Evolutionary conservation across 2,797 vertebrate species (phyloP), one percentile per base, ranked within the genome.

Genomic region (Rhinichthys osculus): DNA sequence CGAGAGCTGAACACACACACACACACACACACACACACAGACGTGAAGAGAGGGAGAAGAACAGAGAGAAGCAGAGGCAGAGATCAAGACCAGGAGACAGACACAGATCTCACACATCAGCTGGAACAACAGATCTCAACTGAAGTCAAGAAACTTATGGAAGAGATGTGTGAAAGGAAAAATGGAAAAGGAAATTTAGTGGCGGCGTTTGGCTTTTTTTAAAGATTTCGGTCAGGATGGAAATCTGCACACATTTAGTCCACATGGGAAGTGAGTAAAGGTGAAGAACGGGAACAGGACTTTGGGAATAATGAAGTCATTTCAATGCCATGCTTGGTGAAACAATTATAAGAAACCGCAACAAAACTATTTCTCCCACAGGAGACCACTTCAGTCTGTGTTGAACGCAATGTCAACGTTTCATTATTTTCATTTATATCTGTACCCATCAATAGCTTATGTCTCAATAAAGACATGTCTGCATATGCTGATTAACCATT

Each of bases 21-120:
- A 83, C 89, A 44, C 44, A 47, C 44, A 47, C 44, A 47, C 47
- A 14, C 44, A 44, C 44, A 47, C 44, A 47, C 44, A 94, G 95
- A 95, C 86, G 50, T 21, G 64, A 16, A 21, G 54, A 86, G 71
- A 91, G 88, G 87, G 67, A 91, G 19, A 71, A 78, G 50, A 79
- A 79, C 64, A 84, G 69, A 57, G 23, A 27, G 57, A 42, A 84
- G 59, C 74, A 77, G 70, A 76, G 82, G 38, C 66, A 84, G 81
- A 90, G 82, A 87, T 87, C 90, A 92, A 67, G 72, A 83, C 50
- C 27, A n/a, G 16, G 47, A 50, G 14, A 50, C 16, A 89, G 87
- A 70, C 87, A 74, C 50, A 83, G 19, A 82, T 62, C 21, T 38
- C 44, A 62, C 52, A 89, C 78, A 79, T 76, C 19, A 86, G 71